These are phyloP conservation scores for Rhyacichthys aspro DNA, from an alignment of 2,797 vertebrate species.

Conservation along the genomic window DNA sequence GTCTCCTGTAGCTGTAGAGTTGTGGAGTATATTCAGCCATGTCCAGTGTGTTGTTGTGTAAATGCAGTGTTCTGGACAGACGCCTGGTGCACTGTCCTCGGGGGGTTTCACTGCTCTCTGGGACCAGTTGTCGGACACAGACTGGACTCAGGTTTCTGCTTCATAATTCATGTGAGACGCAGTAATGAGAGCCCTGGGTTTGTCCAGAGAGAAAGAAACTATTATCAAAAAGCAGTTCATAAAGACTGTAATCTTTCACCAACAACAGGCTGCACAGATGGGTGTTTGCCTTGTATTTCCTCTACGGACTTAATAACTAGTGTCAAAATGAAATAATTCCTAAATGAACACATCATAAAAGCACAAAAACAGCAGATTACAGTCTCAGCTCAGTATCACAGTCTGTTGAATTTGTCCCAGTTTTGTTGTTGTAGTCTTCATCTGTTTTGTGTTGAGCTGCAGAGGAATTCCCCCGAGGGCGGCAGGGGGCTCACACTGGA, in stretches of 20 bases:
- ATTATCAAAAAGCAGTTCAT: not conserved
- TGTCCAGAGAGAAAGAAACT: constrained; percentile 2
- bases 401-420: constrained; percentile 1
- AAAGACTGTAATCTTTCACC: too few relatives aligned
- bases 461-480: constrained; percentile 53
- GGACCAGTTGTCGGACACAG: constrained; percentile 19
- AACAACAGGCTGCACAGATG: too few relatives aligned
- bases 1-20: too few relatives aligned
- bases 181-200: constrained; percentile 46
- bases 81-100: not conserved
- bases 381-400: not conserved
- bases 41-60: not conserved
- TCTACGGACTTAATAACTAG: too few relatives aligned
- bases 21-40: not conserved
- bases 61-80: not conserved
- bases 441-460: constrained; percentile 60
- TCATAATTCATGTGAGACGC: constrained; percentile 59
- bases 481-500: too few relatives aligned
- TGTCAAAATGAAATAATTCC: too few relatives aligned
- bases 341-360: too few relatives aligned
- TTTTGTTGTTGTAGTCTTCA: constrained; percentile 31
- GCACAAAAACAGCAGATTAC: not conserved
- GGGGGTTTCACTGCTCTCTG: not conserved
- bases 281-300: too few relatives aligned
- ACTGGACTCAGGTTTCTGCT: constrained; percentile 53